phyloP scores from a whole-genome alignment of 2,113 vertebrate species.

The Poecile atricapillus region DNA sequence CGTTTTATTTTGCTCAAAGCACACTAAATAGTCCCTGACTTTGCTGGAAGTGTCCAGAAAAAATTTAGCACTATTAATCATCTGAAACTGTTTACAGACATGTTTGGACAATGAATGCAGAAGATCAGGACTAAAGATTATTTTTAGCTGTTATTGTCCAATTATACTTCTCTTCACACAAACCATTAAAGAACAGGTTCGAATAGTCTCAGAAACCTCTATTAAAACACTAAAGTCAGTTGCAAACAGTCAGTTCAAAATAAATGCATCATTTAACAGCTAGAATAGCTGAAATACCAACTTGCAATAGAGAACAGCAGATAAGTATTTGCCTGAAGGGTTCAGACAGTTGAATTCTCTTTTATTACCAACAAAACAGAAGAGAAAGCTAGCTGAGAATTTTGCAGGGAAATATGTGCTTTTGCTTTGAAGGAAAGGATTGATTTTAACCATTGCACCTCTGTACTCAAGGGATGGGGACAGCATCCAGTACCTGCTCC shows the following conservation, averaged over 20 bases:
- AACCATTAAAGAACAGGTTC: slow-evolving; percentile 27
- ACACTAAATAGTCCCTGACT: not conserved
- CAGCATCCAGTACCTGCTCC: slow-evolving; percentile 80
- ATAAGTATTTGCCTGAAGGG: slow-evolving; percentile 53
- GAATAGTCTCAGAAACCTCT: slow-evolving; percentile 21
- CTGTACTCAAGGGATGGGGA: not conserved
- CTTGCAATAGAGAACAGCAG: not conserved
- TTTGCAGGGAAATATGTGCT: slow-evolving; percentile 48
- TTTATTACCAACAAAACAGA: slow-evolving; percentile 36
- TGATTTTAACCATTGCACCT: not conserved
- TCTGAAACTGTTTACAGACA: slow-evolving; percentile 5
- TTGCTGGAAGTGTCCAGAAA: not conserved
- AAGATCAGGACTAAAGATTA: slow-evolving; percentile 4
- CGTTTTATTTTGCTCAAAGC: not conserved
- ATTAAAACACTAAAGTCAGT: not conserved
- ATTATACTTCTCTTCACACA: not conserved
- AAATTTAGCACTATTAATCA: not conserved
- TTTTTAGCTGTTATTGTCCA: not conserved
- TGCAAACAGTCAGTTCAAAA: slow-evolving; percentile 11
- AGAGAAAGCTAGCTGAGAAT: slow-evolving; percentile 15
- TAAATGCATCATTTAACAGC: slow-evolving; percentile 31
- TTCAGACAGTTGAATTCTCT: slow-evolving; percentile 45
- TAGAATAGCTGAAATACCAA: slow-evolving; percentile 35
- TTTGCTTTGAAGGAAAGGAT: slow-evolving; percentile 47
- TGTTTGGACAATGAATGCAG: not conserved